Evolutionary conservation across 2,888 invertebrate species (phyloP), one percentile per base, ranked within the genome.

Genomic region (Agrotis puta): DNA sequence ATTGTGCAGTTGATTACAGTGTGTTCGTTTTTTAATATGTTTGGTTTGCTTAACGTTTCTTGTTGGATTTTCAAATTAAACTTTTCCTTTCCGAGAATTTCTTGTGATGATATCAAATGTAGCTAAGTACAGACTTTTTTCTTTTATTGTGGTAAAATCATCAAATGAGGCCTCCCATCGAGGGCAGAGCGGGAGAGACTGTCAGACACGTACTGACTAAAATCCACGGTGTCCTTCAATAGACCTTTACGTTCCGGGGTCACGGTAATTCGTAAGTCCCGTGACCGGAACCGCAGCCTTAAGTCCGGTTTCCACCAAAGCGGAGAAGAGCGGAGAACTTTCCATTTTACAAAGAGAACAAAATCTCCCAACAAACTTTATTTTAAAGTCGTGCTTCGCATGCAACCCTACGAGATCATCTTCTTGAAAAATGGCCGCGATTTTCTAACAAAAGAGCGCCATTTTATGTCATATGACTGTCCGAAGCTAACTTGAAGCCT

Each of bases 401-500:
- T 80, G 64, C 65, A 69, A 51, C 45, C 70, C 43, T 53, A 65
- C 70, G 65, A 69, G 64, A 64, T 70, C 74, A 77, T 79, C 74
- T 58, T 47, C 64, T 64, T 76, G 88, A 89, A 74, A 86, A 88
- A 90, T 90, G 82, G 79, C 71, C 65, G 76, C 86, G 82, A 89
- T 90, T 89, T 87, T 80, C 76, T 79, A 83, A 89, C 88, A 89
- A 89, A 88, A 84, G 87, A 80, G 78, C 80, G 70, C 82, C 83
- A 85, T 88, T 87, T 88, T 82, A 88, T 85, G 88, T 88, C 85
- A 84, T 85, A 88, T 74, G 83, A 79, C 85, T 82, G 74, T 71
- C 80, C 79, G 65, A 82, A 82, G 77, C 80, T 74, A 77, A 74
- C 63, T 72, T 71, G 77, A 84, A 85, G 84, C 83, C 82, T 84